Percentiles rank a stretch among this genome's conserved stretches.
phyloP scores from a whole-genome alignment of 2,888 invertebrate species.

The Cistogaster globosa region DNA sequence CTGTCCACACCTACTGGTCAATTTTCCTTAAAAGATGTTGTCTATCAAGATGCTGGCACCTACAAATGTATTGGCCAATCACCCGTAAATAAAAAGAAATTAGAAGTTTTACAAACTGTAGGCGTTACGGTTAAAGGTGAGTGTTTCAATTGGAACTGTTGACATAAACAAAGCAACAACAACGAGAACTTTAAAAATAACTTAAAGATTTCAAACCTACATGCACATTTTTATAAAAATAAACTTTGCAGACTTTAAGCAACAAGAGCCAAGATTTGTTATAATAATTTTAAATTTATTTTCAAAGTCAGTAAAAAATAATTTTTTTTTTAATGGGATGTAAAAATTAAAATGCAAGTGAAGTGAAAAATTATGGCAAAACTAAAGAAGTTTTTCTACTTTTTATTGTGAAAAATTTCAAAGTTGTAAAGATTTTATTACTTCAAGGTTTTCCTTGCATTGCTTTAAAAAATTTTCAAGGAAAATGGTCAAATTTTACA shows the following conservation, averaged over 20 bases:
- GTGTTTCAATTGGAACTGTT: constrained; percentile 70
- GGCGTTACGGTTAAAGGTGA: constrained; percentile 85
- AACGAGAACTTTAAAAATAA: constrained; percentile 47
- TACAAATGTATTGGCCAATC: constrained; percentile 87
- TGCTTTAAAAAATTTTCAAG: too few species aligned
- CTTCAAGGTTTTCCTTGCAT: too few species aligned
- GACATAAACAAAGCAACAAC: neutral
- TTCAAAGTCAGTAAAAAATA: too few species aligned
- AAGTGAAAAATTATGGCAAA: too few species aligned
- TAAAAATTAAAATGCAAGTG: too few species aligned
- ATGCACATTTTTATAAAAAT: too few species aligned
- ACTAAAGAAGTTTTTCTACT: too few species aligned
- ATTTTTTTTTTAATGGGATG: too few species aligned
- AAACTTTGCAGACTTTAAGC: neutral
- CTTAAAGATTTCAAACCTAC: neutral
- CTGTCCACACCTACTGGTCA: constrained; percentile 85
- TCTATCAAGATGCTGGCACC: constrained; percentile 90
- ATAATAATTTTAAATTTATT: too few species aligned
- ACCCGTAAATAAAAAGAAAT: constrained; percentile 83
- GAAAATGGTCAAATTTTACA: too few species aligned
- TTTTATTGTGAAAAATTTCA: too few species aligned
- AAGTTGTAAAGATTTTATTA: too few species aligned
- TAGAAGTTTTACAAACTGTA: constrained; percentile 85
- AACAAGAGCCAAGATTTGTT: neutral
- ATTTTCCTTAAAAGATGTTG: constrained; percentile 87